Evolutionary conservation across 1,140 invertebrate genomes (phyloP), one percentile per base, ranked within the genome.

Genomic region (Cyclina sinensis): DNA sequence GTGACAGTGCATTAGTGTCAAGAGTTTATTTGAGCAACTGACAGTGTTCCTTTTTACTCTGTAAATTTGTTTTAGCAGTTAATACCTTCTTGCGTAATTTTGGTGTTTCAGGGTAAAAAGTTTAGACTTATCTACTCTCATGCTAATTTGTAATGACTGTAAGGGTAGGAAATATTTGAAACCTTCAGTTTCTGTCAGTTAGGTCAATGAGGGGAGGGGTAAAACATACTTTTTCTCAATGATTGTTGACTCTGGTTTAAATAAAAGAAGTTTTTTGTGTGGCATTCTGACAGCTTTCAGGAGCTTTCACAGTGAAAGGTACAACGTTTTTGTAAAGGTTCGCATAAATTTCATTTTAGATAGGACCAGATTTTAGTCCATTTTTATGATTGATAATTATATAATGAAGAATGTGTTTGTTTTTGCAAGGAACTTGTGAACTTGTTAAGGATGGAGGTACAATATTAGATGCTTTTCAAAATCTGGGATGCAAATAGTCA

Each of bases 1-100:
- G n/a, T 27, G 1, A 57, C 21, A 32, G 27, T 54, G 39, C 82
- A 84, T 84, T 84, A 84, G 82, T 84, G 82, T 46, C 82, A 82
- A 82, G 30, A 78, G 48, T 24, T 78, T 54, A 18, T 30, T 18
- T 37, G 30, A 24, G 39, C 27, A 39, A 30, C 30, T 74, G 14
- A n/a, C 18, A 14, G n/a, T 39, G 48, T 16, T 48, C 2, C 39
- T 39, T 74, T 27, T 48, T n/a, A 12, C 30, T 0, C 27, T 70
- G 18, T 35, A 32, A 37, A 27, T 14, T 35, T 4, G 32, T 16
- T 37, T 2, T 39, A 27, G 32, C 9, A 70, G 32, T 37, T 37
- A 18, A n/a, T 18, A 2, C 65, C 0, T 70, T 70, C 27, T 70
- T 5, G 65, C 65, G 37, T 70, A 18, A 37, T 7, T 14, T 37